These are phyloP conservation scores for Blomia tropicalis DNA, from an alignment of 2,888 invertebrate species.

Conservation along the genomic window DNA sequence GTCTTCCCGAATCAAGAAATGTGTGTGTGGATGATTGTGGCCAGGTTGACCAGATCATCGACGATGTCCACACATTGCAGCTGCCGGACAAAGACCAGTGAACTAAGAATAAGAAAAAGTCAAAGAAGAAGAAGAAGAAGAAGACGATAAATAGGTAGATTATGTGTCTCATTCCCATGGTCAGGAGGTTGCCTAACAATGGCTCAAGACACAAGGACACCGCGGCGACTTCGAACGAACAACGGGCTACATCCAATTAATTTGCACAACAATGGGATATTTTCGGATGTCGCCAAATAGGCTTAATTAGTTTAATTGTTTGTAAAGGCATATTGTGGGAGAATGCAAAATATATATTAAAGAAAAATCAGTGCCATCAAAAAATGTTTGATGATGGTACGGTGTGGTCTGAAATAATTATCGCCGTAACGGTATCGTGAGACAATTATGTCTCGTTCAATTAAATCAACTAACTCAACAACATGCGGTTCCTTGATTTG, in stretches of 20 bases:
- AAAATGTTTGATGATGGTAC: too few relatives aligned
- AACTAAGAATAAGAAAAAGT: too few relatives aligned
- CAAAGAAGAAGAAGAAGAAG: too few relatives aligned
- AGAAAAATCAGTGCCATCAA: too few relatives aligned
- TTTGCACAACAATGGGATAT: background rate
- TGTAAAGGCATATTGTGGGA: background rate
- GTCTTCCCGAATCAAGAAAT: too few relatives aligned
- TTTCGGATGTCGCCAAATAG: slow-evolving; percentile 2
- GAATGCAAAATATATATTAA: slow-evolving; percentile 8
- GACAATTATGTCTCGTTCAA: too few relatives aligned
- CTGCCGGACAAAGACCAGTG: background rate
- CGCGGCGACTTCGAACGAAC: background rate
- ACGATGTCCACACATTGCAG: background rate
- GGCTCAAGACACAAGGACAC: background rate
- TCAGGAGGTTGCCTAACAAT: slow-evolving; percentile 7
- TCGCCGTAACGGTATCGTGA: too few relatives aligned
- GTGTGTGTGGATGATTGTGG: too few relatives aligned
- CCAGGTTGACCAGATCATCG: slow-evolving; percentile 6
- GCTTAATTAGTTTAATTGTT: slow-evolving; percentile 4
- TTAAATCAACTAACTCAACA: too few relatives aligned
- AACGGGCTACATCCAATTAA: background rate
- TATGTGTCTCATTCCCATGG: background rate
- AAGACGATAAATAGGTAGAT: too few relatives aligned
- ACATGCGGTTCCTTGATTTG: too few relatives aligned
- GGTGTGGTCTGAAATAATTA: too few relatives aligned